Evolutionary conservation across 2,113 vertebrate genomes (phyloP).

Genomic region (Saguinus imperator): DNA sequence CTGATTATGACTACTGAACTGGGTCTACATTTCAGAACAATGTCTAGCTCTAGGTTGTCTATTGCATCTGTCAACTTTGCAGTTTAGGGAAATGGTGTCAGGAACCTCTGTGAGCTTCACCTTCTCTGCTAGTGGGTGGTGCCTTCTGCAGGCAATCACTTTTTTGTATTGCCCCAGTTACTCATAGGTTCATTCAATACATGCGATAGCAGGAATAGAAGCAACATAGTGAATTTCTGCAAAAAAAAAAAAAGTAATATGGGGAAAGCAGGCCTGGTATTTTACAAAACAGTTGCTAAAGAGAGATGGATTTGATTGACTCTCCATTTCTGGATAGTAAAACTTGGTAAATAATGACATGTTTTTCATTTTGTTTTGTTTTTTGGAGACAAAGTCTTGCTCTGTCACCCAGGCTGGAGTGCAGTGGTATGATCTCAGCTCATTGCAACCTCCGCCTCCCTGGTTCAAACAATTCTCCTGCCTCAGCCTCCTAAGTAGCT

Average conservation of each 20-base stretch:
- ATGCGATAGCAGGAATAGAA: neutral
- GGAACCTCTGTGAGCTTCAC: neutral
- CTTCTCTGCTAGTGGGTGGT: neutral
- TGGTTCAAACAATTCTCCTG: no score
- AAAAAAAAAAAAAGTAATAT: neutral
- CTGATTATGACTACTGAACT: neutral
- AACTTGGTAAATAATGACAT: neutral
- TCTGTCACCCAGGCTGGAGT: no score
- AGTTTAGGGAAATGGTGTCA: neutral
- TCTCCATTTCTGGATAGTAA: neutral
- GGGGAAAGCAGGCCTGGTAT: no score
- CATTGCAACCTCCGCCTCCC: no score
- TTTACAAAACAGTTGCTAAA: neutral
- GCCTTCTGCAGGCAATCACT: fast-evolving
- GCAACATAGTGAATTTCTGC: neutral
- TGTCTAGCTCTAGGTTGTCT: neutral
- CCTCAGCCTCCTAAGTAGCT: no score
- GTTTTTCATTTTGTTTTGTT: neutral
- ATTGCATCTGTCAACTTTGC: no score
- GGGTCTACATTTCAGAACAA: neutral
- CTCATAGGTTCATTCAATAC: fast-evolving
- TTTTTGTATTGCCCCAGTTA: neutral
- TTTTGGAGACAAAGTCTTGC: no score
- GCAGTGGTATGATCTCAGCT: no score
- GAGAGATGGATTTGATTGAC: neutral